These are phyloP conservation scores for Charina bottae DNA, from an alignment of 2,113 vertebrate species.

Conservation along the genomic window DNA sequence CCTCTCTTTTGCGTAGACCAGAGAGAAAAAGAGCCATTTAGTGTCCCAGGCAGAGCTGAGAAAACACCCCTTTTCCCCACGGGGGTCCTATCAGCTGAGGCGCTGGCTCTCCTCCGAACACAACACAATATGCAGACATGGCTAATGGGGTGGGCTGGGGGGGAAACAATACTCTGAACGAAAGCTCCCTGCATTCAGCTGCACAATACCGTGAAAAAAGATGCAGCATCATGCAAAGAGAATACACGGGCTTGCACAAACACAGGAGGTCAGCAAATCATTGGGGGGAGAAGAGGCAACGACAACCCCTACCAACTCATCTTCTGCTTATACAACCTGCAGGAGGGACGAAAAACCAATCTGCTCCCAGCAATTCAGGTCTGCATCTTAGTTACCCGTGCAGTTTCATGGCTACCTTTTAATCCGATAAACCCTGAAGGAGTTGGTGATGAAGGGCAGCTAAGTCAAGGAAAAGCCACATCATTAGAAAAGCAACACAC, in stretches of 20 bases:
- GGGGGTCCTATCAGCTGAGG: constrained; percentile 69
- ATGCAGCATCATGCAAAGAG: constrained; percentile 71
- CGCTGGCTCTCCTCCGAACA: constrained; percentile 64
- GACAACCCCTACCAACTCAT: not conserved
- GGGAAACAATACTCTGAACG: constrained; percentile 70
- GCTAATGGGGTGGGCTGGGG: constrained; percentile 54
- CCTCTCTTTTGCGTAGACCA: constrained; percentile 14
- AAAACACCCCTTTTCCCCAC: constrained; percentile 33
- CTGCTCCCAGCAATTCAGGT: not conserved
- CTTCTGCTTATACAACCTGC: not conserved
- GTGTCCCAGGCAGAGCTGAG: constrained; percentile 59
- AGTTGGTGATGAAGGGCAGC: not conserved
- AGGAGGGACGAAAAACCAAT: not conserved
- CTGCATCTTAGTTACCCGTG: not conserved
- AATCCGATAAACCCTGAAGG: no score
- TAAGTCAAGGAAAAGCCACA: not conserved
- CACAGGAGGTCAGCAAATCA: constrained; percentile 39
- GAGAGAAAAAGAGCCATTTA: constrained; percentile 32
- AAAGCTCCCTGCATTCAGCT: constrained; percentile 62
- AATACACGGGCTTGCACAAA: constrained; percentile 57
- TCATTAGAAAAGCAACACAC: not conserved
- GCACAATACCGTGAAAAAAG: constrained; percentile 71
- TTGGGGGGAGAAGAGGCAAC: not conserved
- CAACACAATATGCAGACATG: constrained; percentile 71
- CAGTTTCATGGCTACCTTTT: no score